Conservation (phyloP, 2,888 invertebrate genomes). For the Cerceris rybyensis region DNA sequence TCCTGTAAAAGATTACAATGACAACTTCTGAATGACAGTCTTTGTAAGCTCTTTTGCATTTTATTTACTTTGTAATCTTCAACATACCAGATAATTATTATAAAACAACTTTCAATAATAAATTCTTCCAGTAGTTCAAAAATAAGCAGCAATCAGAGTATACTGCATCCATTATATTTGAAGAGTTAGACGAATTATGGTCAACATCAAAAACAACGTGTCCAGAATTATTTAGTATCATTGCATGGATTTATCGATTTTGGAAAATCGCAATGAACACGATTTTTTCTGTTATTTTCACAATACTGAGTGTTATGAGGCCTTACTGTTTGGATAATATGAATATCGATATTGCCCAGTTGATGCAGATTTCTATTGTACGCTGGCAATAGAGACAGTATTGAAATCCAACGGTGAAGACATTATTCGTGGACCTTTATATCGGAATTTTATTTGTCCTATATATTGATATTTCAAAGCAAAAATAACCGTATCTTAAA, state of each 20-base stretch:
- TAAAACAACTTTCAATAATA: too few relatives aligned
- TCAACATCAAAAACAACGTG: too few relatives aligned
- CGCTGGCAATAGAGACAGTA: slow-evolving; percentile 16
- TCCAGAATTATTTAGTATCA: too few relatives aligned
- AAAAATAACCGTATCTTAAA: slow-evolving; percentile 21
- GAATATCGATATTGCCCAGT: slow-evolving; percentile 10
- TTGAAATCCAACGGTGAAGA: slow-evolving; percentile 14
- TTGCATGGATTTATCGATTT: too few relatives aligned
- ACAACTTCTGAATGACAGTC: neutral
- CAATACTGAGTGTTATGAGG: neutral
- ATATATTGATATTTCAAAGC: neutral
- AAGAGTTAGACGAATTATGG: too few relatives aligned
- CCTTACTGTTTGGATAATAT: slow-evolving; percentile 6
- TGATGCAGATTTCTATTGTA: slow-evolving; percentile 3
- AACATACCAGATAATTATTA: neutral
- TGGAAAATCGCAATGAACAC: too few relatives aligned
- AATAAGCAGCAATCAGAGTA: too few relatives aligned
- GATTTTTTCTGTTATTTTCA: neutral
- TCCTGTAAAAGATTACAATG: too few relatives aligned
- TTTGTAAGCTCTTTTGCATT: neutral
- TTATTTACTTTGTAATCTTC: neutral
- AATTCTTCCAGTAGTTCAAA: too few relatives aligned
- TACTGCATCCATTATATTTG: too few relatives aligned
- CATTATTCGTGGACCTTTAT: slow-evolving; percentile 27
- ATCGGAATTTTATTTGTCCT: slow-evolving; percentile 30